phyloP scores from a whole-genome alignment of 2,113 vertebrate genomes.

The Sterna hirundo region DNA sequence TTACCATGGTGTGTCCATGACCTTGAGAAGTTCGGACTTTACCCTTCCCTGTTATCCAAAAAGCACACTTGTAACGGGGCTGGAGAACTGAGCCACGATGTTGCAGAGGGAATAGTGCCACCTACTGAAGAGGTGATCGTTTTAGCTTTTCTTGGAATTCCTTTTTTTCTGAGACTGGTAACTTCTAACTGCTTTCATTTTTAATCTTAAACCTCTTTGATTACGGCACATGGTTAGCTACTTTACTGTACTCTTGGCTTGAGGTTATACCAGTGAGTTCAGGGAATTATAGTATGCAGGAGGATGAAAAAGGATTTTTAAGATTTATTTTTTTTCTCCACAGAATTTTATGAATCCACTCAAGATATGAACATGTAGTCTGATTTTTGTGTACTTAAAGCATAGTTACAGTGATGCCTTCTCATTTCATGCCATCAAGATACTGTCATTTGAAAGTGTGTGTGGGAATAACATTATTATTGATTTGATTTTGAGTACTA shows the following conservation, averaged over 20 bases:
- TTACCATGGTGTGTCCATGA: background rate
- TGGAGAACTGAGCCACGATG: background rate
- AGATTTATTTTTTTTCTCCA: background rate
- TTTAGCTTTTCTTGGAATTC: background rate
- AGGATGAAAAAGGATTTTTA: background rate
- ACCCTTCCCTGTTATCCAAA: background rate
- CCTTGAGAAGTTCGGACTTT: background rate
- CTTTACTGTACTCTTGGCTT: background rate
- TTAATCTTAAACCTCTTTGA: background rate
- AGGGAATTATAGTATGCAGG: background rate
- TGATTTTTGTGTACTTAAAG: background rate
- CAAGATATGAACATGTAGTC: background rate
- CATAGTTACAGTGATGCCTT: background rate
- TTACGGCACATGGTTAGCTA: background rate
- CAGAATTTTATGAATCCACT: background rate
- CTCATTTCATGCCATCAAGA: background rate
- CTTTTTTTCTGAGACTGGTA: background rate
- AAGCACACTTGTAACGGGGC: background rate
- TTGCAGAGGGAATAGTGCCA: background rate
- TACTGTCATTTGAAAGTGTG: background rate
- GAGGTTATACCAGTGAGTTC: background rate
- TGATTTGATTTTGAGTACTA: background rate
- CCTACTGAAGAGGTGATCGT: background rate
- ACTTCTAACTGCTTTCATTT: background rate
- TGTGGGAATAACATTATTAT: background rate